Evolutionary conservation across 2,797 vertebrate species (phyloP), one percentile per base, ranked within the genome.

Genomic region (Australoheros facetus): DNA sequence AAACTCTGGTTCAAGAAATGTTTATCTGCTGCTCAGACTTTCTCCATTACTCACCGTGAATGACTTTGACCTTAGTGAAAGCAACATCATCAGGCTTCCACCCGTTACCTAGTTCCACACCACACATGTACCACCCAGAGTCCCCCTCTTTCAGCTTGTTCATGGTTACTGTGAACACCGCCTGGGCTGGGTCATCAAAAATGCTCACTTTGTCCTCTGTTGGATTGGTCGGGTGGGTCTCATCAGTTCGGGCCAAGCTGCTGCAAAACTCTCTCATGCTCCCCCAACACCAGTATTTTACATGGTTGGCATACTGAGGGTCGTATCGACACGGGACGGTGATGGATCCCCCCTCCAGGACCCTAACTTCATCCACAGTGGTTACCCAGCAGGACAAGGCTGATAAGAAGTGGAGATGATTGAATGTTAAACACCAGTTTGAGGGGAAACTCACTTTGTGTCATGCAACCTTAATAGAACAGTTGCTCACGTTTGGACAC

Each of bases 281-380:
- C 16, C 96, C 95, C 1, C 9, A 75, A 54, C 95, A 96, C 94
- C 95, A 96, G 91, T 96, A 96, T 34, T 96, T 96, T 0, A 96
- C 93, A 56, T 95, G 79, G 56, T 64, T 26, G 73, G 86, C 85
- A 6, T 95, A 94, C 87, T 95, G 90, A 5, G 93, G 91, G 69
- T 91, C 91, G 3, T 96, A 96, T 66, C 89, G 88, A 62, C 95
- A 96, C 0, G 95, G 93, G 57, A 96, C 17, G 0, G 58, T 91
- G 72, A 96, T 42, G 7, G 91, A 84, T 1, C 78, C 59, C 16
- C 95, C 95, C 79, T 95, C 95, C 73, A 95, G 85, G 32, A 94
- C 84, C 1, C 66, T 0, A 14, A 79, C 53, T 62, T 93, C 86
- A 5, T 48, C 28, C 9, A 57, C 45, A 0, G 91, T 92, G 32